Evolutionary conservation across 2,888 invertebrate genomes (phyloP), one percentile per base, ranked within the genome.

Genomic region (Pilophorus perplexus): DNA sequence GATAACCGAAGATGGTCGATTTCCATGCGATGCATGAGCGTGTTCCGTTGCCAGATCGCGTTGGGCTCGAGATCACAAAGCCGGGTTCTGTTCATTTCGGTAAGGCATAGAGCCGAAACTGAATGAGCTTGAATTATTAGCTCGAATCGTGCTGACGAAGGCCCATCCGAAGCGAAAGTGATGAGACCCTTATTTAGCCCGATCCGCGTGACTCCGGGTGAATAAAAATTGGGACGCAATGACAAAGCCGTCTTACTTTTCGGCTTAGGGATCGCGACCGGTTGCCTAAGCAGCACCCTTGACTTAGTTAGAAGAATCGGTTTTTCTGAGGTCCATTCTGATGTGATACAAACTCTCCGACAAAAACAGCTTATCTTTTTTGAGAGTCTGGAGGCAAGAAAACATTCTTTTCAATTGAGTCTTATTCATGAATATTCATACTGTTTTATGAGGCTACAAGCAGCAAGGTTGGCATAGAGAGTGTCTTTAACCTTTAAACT

Each of bases 291-390:
- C 25, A 23, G 25, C 27, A 52, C 52, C 52, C 52, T 52, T 52
- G 52, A 52, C 52, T 52, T 52, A 52, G 52, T 52, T 52, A 28
- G 52, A 52, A 52, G 52, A 52, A 52, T 52, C 52, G 52, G 52
- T 52, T 52, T 46, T 52, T 14, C 27, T 23, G 27, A 52, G 46
- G 28, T 28, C 27, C 52, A 28, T 52, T 52, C 52, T 28, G 27
- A 52, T 23, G 44, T 22, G 23, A 44, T n/a, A n/a, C n/a, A n/a
- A n/a, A n/a, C n/a, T n/a, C n/a, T n/a, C 46, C 23, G 23, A 42
- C 12, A 23, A n/a, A 46, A 23, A 46, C 22, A 22, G 10, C 23
- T 23, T 46, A 23, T 46, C 46, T 23, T 22, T 46, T 23, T 23
- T 46, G 46, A 25, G 23, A 46, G 5, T n/a, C 23, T 22, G 46